phyloP scores from a whole-genome alignment of 2,797 vertebrate genomes.

The Anabacerthia variegaticeps region DNA sequence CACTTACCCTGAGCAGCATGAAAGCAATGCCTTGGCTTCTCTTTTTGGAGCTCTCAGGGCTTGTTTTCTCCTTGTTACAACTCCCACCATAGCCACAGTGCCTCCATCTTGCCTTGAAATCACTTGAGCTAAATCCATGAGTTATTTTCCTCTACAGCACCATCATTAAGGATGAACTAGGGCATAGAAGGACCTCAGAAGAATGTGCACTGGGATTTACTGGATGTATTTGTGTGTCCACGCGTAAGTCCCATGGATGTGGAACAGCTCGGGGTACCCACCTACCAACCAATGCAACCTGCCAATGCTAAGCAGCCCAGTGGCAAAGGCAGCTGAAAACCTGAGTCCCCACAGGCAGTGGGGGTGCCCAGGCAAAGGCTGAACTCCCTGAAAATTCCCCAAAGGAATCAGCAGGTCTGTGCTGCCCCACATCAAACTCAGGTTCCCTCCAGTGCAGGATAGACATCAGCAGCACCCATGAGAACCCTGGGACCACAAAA shows the following conservation, averaged over 20 bases:
- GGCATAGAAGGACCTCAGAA: neutral
- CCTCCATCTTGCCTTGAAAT: neutral
- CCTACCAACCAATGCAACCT: rapidly evolving
- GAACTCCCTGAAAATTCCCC: rapidly evolving
- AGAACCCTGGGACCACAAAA: neutral
- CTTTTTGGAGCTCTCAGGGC: neutral
- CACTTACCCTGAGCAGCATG: neutral
- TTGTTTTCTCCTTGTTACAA: neutral
- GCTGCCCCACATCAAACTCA: neutral
- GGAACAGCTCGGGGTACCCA: rapidly evolving
- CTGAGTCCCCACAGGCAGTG: rapidly evolving
- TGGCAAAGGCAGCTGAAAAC: rapidly evolving
- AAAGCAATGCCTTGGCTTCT: neutral
- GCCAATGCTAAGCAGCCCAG: neutral
- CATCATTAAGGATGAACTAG: neutral
- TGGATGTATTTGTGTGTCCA: rapidly evolving
- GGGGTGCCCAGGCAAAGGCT: rapidly evolving
- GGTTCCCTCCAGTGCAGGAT: rapidly evolving
- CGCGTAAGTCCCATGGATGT: rapidly evolving
- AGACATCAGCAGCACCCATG: neutral
- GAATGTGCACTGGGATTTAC: neutral
- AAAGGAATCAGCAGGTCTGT: rapidly evolving
- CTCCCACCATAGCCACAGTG: neutral
- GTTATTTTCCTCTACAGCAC: neutral
- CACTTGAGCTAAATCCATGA: rapidly evolving